Evolutionary conservation across 2,888 invertebrate species (phyloP), one percentile per base, ranked within the genome.

Genomic region (Bedellia somnulentella): DNA sequence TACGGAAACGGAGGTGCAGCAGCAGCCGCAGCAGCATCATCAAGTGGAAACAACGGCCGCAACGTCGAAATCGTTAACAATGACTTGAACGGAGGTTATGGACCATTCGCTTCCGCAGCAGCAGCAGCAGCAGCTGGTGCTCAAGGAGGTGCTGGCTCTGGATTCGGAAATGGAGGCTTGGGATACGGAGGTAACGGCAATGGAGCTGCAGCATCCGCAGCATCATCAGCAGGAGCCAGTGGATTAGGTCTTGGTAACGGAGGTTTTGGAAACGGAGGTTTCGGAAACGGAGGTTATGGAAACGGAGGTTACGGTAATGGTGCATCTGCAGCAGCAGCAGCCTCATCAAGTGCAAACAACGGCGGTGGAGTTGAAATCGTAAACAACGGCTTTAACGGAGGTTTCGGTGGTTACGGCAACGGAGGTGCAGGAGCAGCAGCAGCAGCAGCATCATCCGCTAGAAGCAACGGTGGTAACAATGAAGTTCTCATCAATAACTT

Each of bases 71-170:
- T 22, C 11, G 2, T n/a, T n/a, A n/a, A n/a, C n/a, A n/a, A n/a
- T n/a, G 15, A 4, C 6, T 26, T 9, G 26, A 15, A 15, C 15
- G 26, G n/a, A 4, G 32, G 15, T 10, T n/a, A 16, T n/a, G 33
- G 36, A 23, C 15, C 33, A 22, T 24, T 27, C 12, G 24, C 31
- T 10, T 30, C 34, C 15, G 24, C 30, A 5, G 29, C 37, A 15
- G 36, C 34, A 10, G 36, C 39, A 13, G 29, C 39, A 1, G 35
- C 36, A 12, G 29, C 37, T 11, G 37, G 37, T 6, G 27, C 27
- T 15, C 9, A 14, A 11, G 16, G 24, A 23, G 2, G n/a, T 24
- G 22, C n/a, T 5, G 27, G 15, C 21, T 27, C 24, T 9, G 34
- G 30, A 25, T 12, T n/a, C n/a, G 24, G 25, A 10, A 15, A n/a